Evolutionary conservation across 2,888 invertebrate genomes (phyloP).

Genomic region (Spilarctia lutea): DNA sequence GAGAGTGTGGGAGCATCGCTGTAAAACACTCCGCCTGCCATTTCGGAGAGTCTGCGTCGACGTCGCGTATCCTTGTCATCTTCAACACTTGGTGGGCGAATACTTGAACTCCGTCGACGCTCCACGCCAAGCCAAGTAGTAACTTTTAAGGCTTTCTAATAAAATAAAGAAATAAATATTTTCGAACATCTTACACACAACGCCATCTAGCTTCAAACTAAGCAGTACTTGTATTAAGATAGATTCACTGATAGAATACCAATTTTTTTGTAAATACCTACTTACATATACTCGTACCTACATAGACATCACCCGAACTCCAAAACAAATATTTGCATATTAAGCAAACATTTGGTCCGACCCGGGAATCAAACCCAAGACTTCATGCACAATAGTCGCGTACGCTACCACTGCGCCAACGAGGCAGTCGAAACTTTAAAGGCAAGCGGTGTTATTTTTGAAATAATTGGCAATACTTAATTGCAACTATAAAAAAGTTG

Average conservation of each 20-base stretch:
- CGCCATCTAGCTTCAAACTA: too few relatives aligned
- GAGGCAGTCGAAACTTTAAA: conserved; percentile 20
- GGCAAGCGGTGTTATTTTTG: not conserved
- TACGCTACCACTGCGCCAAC: too few relatives aligned
- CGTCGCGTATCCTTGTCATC: conserved; percentile 81
- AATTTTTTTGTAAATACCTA: too few relatives aligned
- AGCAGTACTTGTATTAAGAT: too few relatives aligned
- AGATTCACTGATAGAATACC: too few relatives aligned
- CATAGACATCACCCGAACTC: too few relatives aligned
- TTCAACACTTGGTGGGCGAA: conserved; percentile 74
- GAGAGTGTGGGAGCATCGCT: conserved; percentile 70
- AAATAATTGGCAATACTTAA: not conserved
- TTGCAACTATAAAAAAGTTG: not conserved
- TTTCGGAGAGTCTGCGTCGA: conserved; percentile 78
- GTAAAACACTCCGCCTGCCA: conserved; percentile 84
- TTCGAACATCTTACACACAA: too few relatives aligned
- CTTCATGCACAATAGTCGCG: too few relatives aligned
- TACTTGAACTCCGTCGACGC: conserved; percentile 78
- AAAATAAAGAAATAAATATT: not conserved
- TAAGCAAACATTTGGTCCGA: too few relatives aligned
- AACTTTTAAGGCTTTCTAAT: conserved; percentile 73
- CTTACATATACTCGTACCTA: too few relatives aligned
- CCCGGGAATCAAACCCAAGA: too few relatives aligned
- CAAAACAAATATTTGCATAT: too few relatives aligned
- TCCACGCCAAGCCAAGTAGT: conserved; percentile 74